Base-by-base conservation (phyloP, 2,797 vertebrate species). In the Sebastes itinus region DNA sequence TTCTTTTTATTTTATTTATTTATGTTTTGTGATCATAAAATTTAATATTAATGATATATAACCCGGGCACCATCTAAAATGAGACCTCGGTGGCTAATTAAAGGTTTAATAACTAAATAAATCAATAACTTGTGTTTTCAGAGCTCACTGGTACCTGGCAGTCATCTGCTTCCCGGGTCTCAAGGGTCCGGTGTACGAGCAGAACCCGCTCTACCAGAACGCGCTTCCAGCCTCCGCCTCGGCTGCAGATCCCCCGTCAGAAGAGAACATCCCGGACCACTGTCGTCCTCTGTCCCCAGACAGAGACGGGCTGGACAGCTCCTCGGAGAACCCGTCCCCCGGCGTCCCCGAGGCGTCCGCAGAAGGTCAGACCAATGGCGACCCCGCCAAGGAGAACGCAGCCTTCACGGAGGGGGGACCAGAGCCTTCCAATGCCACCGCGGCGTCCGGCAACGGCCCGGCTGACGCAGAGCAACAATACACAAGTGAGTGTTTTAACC, bases 131-230 rank as follows among this genome's bases (percentile, higher is more conserved):
- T 69, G 30, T 60, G 23, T 55, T 1, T 1, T 35, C 93, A 99
- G 98, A 60, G 97, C 98, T 83, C 98, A 99, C 92, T 99, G 98
- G 98, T 99, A 99, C 96, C 92, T 99, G 92, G 98, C 98, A 33
- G 96, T 99, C 85, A 98, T 99, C 93, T 99, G 98, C 94, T 99
- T 99, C 90, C 98, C 98, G 69, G 98, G 98, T 79, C 95, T 98
- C 22, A 94, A 97, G 85, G 95, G 93, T 72, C 95, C 96, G 1
- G 91, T 95, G 62, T 94, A 92, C 68, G 96, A 97, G 89, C 93
- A 96, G 79, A 99, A 98, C 94, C 96, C 96, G 9, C 93, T 96
- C 76, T 97, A 95, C 81, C 96, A 94, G 28, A 92, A 93, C 84
- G 89, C 10, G 3, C 4, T 61, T 2, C 61, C 96, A 70, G 91